Evolutionary conservation across 2,797 vertebrate species (phyloP).

Genomic region (Poecilia picta): DNA sequence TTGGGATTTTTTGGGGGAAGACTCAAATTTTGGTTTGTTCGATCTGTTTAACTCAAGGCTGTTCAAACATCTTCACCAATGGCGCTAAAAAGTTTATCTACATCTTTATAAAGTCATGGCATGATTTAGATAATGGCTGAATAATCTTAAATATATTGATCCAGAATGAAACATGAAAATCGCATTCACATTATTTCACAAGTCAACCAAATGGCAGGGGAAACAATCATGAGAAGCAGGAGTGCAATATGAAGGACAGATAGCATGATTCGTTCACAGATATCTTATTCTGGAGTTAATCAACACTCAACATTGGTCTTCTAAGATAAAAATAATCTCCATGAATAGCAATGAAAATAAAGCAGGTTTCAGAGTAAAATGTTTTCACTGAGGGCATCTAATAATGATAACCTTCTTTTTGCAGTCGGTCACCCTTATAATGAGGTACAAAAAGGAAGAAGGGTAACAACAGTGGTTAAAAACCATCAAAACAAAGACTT

Average conservation of each 20-base stretch:
- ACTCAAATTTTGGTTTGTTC: neutral
- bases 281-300: neutral
- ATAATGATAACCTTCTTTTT: conserved; percentile 1
- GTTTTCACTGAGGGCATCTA: neutral
- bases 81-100: neutral
- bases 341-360: neutral
- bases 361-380: neutral
- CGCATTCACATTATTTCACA: conserved; percentile 40
- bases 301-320: conserved; percentile 8
- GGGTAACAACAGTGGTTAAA: conserved; percentile 38
- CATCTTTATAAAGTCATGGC: neutral
- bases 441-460: conserved; percentile 6
- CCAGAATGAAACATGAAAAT: conserved; percentile 12
- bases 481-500: conserved; percentile 24
- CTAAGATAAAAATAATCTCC: neutral
- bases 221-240: conserved; percentile 51
- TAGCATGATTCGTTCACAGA: neutral
- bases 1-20: neutral
- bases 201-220: conserved; percentile 52
- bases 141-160: conserved; percentile 18
- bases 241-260: conserved; percentile 32
- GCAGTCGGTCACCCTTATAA: conserved; percentile 22
- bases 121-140: conserved; percentile 3
- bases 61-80: neutral
- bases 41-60: neutral